These are phyloP conservation scores for Toxotes jaculatrix DNA, from an alignment of 2,113 vertebrate genomes.

Conservation along the genomic window DNA sequence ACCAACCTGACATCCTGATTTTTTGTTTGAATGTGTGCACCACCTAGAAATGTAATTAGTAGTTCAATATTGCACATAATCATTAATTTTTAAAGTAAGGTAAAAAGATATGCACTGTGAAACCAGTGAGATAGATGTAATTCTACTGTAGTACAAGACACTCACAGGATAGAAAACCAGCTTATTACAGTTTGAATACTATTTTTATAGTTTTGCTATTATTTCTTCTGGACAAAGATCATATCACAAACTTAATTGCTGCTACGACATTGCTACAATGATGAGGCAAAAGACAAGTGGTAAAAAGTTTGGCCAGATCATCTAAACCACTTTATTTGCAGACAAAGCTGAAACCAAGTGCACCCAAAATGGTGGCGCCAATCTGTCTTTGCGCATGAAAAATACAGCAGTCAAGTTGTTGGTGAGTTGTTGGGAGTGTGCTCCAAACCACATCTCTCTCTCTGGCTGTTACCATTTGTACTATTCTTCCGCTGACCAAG, in stretches of 20 bases:
- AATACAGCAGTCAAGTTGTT: not conserved
- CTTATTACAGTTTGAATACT: too few species aligned
- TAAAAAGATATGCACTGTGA: not conserved
- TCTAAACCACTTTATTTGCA: not conserved
- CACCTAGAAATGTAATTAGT: not conserved
- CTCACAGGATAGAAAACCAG: too few species aligned
- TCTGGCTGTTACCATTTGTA: too few species aligned
- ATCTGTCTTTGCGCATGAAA: not conserved
- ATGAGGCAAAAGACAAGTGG: not conserved
- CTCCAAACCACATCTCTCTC: too few species aligned
- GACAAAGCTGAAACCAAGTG: not conserved
- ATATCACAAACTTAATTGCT: not conserved
- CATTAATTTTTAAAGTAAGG: not conserved
- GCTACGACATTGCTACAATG: too few species aligned
- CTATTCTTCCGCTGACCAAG: too few species aligned
- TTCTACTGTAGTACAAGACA: not conserved
- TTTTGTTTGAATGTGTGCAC: conserved; percentile 5
- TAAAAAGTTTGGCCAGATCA: too few species aligned
- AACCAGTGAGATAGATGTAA: not conserved
- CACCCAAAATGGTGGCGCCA: not conserved
- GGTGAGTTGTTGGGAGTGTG: too few species aligned
- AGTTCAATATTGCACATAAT: not conserved
- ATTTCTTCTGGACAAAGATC: not conserved
- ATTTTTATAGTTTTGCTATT: too few species aligned
- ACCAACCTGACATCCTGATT: not conserved